These are phyloP conservation scores for Erebia aethiops DNA, from an alignment of 2,888 invertebrate species.

Conservation along the genomic window DNA sequence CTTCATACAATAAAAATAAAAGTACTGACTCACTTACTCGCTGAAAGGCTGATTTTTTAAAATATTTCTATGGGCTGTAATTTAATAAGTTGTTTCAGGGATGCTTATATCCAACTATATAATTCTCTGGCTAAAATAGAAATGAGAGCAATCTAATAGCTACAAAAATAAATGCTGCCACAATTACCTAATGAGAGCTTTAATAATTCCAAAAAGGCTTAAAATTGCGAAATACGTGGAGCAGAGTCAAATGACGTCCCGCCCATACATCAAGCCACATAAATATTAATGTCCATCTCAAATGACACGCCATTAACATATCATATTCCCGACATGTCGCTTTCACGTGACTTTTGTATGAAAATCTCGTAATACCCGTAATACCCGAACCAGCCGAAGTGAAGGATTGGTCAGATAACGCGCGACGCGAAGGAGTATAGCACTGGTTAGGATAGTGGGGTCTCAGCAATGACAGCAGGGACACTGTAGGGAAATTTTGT, in stretches of 20 bases:
- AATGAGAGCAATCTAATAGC: background rate
- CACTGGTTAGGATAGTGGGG: too few species aligned
- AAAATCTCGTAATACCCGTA: conserved; percentile 33
- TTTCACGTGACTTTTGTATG: conserved; percentile 42
- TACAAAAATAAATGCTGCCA: background rate
- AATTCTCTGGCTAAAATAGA: background rate
- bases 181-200: background rate
- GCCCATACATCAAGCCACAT: conserved; percentile 34
- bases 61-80: too few species aligned
- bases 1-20: too few species aligned
- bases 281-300: conserved; percentile 42
- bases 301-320: conserved; percentile 46
- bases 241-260: conserved; percentile 33
- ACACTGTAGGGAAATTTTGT: too few species aligned
- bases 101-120: too few species aligned
- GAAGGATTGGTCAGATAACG: background rate
- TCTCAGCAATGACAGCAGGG: too few species aligned
- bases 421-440: background rate
- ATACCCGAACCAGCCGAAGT: conserved; percentile 11
- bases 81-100: too few species aligned
- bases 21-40: too few species aligned
- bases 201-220: conserved; percentile 12
- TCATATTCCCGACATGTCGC: conserved; percentile 45
- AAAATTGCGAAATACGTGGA: conserved; percentile 28
- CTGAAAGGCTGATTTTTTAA: too few species aligned